These are phyloP conservation scores for Naso thynnoides DNA, from an alignment of 2,797 vertebrate species.

Conservation along the genomic window DNA sequence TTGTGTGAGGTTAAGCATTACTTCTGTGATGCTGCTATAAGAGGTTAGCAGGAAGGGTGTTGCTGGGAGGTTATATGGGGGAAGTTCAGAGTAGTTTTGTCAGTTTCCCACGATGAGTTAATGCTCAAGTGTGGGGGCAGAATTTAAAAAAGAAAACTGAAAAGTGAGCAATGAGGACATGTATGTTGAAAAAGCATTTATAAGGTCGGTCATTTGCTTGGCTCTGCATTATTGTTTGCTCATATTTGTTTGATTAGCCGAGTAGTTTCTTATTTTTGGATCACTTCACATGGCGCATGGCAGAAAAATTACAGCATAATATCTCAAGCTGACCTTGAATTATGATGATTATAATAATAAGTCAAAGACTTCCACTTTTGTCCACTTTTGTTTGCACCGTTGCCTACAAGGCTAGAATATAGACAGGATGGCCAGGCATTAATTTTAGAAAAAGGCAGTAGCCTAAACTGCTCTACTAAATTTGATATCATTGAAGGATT, in stretches of 20 bases:
- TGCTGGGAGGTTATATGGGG: conserved; percentile 36
- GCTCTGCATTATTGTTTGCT: not conserved
- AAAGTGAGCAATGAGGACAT: not conserved
- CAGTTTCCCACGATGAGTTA: conserved; percentile 40
- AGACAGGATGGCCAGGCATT: conserved; percentile 1
- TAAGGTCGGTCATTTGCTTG: not conserved
- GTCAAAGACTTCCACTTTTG: conserved; percentile 13
- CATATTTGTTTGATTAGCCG: conserved; percentile 8
- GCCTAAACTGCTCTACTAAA: not conserved
- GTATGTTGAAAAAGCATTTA: not conserved
- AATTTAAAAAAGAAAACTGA: conserved; percentile 17
- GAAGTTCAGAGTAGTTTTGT: conserved; percentile 53
- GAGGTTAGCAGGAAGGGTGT: conserved; percentile 51
- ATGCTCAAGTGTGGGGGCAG: conserved; percentile 10
- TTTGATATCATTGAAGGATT: conserved; percentile 14
- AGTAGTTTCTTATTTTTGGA: conserved; percentile 10
- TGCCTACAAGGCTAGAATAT: conserved; percentile 1
- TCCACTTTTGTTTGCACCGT: not conserved
- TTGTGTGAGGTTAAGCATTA: conserved; percentile 25
- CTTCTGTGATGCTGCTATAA: conserved; percentile 38
- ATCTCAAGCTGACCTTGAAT: conserved; percentile 27
- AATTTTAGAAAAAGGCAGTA: conserved; percentile 1
- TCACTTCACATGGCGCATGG: not conserved
- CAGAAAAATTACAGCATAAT: conserved; percentile 5
- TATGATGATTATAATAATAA: conserved; percentile 1